phyloP scores from a whole-genome alignment of 2,888 invertebrate species.

The Dynastes hyllus region DNA sequence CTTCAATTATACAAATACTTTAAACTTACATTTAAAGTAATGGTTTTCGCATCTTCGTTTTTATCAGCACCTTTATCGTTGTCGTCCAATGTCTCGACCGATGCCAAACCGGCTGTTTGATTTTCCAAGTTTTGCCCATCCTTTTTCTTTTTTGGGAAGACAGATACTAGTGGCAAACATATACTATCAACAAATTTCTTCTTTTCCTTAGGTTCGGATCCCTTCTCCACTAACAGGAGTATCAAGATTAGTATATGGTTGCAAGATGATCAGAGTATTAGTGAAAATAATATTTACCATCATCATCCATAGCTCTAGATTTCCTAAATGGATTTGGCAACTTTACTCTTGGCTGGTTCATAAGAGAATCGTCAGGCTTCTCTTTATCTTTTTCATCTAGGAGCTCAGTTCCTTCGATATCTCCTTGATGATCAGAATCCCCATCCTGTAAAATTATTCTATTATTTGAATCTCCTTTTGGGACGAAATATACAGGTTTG shows the following conservation, averaged over 20 bases:
- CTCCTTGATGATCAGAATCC: constrained; percentile 72
- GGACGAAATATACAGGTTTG: background rate
- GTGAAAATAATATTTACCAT: constrained; percentile 52
- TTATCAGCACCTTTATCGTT: constrained; percentile 79
- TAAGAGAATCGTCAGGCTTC: constrained; percentile 65
- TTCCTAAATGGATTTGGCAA: constrained; percentile 76
- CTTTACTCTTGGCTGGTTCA: constrained; percentile 69
- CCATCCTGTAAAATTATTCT: constrained; percentile 59
- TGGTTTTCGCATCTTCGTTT: constrained; percentile 82
- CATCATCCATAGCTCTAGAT: constrained; percentile 66
- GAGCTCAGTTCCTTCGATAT: constrained; percentile 68
- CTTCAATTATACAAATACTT: background rate
- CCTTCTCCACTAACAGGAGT: constrained; percentile 61
- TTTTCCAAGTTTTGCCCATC: constrained; percentile 66
- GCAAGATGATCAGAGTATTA: background rate
- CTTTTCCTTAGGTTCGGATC: constrained; percentile 69
- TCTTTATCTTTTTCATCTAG: constrained; percentile 64
- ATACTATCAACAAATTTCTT: constrained; percentile 75
- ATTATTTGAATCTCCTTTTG: background rate
- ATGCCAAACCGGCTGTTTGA: constrained; percentile 81
- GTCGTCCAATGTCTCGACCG: constrained; percentile 88
- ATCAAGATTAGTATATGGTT: background rate
- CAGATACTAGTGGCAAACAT: constrained; percentile 76
- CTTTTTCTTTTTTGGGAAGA: constrained; percentile 72
- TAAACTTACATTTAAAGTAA: constrained; percentile 75